Conservation (phyloP, 2,797 vertebrate species). For the Otus scops region DNA sequence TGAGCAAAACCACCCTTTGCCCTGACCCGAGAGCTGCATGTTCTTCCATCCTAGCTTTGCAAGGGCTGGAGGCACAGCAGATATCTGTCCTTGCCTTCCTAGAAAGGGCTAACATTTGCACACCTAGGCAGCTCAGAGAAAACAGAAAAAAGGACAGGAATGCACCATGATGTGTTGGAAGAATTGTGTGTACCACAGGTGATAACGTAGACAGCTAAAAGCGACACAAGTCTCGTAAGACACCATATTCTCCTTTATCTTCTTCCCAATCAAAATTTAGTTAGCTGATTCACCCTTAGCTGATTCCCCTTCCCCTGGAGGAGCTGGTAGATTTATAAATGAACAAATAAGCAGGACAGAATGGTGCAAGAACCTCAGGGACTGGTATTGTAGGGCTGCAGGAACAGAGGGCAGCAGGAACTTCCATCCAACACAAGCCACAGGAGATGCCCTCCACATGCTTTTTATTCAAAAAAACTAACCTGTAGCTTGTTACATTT, state of each 20-base stretch:
- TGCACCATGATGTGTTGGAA: fast-evolving
- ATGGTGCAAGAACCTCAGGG: neutral
- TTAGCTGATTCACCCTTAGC: neutral
- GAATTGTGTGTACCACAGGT: neutral
- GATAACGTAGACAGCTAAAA: neutral
- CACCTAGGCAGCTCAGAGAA: neutral
- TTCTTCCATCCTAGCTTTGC: neutral
- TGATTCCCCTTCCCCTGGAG: neutral
- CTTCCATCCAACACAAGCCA: neutral
- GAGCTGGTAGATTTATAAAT: neutral
- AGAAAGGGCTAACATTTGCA: neutral
- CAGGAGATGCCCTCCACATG: fast-evolving
- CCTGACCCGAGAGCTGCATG: fast-evolving
- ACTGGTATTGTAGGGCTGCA: neutral
- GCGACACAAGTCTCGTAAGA: neutral
- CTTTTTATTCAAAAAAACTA: neutral
- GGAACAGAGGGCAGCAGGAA: neutral
- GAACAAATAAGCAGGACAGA: neutral
- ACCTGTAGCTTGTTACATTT: neutral
- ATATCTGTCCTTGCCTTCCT: neutral
- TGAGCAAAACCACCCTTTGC: neutral
- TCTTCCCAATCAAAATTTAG: neutral
- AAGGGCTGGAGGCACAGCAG: neutral
- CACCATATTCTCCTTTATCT: neutral
- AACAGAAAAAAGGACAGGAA: slow-evolving; percentile 3